These are phyloP conservation scores for Cochlearius cochlearius DNA, from an alignment of 2,113 vertebrate genomes.

Conservation along the genomic window DNA sequence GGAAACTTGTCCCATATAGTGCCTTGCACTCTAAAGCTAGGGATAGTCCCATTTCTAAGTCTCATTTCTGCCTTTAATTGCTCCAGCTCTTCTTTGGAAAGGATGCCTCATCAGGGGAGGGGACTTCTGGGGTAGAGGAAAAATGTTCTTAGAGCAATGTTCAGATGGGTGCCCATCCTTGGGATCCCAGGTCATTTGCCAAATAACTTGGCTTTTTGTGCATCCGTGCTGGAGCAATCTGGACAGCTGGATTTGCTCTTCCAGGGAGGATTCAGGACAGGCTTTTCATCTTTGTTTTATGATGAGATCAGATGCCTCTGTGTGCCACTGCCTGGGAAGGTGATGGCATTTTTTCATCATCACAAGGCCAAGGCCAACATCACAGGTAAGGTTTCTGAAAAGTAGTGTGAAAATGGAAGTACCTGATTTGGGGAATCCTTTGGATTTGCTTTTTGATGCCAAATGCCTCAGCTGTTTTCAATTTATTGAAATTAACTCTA, in stretches of 20 bases:
- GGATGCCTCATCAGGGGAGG: background rate
- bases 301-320: slow-evolving; percentile 22
- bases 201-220: background rate
- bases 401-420: background rate
- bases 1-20: background rate
- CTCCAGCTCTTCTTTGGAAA: background rate
- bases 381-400: slow-evolving; percentile 16
- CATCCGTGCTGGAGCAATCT: background rate
- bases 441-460: background rate
- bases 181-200: background rate
- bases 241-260: background rate
- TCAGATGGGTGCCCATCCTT: background rate
- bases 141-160: background rate
- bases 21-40: background rate
- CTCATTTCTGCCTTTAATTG: background rate
- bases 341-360: slow-evolving; percentile 26
- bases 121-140: background rate
- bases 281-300: background rate
- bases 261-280: background rate
- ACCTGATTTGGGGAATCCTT: background rate
- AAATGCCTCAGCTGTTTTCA: background rate
- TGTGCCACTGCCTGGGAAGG: slow-evolving; percentile 12
- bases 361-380: slow-evolving; percentile 46
- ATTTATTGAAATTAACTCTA: background rate
- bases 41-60: background rate